Evolutionary conservation across 2,888 invertebrate genomes (phyloP).

Genomic region (Pseudoips prasinana): DNA sequence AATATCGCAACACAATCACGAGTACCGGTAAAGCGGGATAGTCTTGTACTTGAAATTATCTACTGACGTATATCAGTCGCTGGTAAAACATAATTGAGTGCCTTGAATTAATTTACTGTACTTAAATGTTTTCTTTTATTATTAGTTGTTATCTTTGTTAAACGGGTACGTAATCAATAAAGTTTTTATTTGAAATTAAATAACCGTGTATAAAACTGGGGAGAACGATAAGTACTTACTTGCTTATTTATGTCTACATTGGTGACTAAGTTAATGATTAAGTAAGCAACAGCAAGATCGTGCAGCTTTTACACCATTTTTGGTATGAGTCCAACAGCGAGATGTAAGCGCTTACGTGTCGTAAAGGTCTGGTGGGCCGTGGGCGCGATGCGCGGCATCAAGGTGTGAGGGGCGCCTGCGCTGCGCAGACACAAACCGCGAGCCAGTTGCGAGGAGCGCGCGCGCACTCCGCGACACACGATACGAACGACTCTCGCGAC

Average conservation of each 20-base stretch:
- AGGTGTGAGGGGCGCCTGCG: constrained; percentile 34
- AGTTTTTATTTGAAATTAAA: no score
- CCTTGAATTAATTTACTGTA: no score
- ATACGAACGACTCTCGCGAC: constrained; percentile 79
- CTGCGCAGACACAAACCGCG: constrained; percentile 64
- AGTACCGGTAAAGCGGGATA: constrained; percentile 3
- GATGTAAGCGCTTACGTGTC: constrained; percentile 78
- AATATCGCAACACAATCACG: constrained; percentile 15
- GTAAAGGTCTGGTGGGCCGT: constrained; percentile 72
- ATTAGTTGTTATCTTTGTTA: no score
- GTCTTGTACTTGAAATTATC: no score
- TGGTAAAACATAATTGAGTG: no score
- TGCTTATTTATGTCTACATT: no score
- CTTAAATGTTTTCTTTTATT: no score
- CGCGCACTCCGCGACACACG: constrained; percentile 68
- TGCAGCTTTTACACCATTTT: constrained; percentile 69
- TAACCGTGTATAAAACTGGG: no score
- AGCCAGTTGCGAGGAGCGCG: constrained; percentile 72
- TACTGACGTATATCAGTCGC: no score
- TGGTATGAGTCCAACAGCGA: constrained; percentile 70
- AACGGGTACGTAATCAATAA: no score
- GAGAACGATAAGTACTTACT: no score
- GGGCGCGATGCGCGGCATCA: constrained; percentile 46
- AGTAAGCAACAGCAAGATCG: constrained; percentile 42
- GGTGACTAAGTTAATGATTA: constrained; percentile 48